Evolutionary conservation across 1,140 invertebrate genomes (phyloP), one percentile per base, ranked within the genome.

Genomic region (Drosophila murphyi): DNA sequence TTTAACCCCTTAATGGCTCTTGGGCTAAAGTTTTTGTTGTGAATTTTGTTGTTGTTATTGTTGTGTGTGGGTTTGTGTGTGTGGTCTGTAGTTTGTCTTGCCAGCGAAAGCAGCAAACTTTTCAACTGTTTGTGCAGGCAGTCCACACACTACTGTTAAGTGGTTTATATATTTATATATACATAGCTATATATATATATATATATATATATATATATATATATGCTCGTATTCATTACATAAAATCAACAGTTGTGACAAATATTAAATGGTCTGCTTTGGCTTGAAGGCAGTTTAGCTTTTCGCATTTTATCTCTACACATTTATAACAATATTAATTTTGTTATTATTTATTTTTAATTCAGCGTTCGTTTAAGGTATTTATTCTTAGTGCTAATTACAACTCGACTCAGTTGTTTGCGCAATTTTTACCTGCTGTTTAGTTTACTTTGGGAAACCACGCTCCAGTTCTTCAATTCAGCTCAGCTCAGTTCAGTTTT

Each of bases 1-100:
- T 87, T 88, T 87, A 83, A 87, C 83, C 83, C 83, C 72, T 87
- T 87, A 87, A 87, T 88, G 80, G 76, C 59, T 73, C 76, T 83
- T 69, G 76, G 51, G 54, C 60, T 59, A 63, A 82, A 82, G 76
- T 72, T 72, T 67, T 37, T 50, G 29, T 31, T 7, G 20, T 45
- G 3, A 10, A 3, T 6, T 55, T 20, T 35, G 3, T 7, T 39
- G 20, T 20, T 61, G 12, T 35, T 4, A 35, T n/a, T 67, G n/a
- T 69, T 39, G 34, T 37, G 20, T 20, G 20, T 20, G 20, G 20
- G 20, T 20, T 20, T 54, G 34, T 61, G 8, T 50, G 28, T 74
- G 72, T 63, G 59, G 72, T 57, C 31, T 47, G 60, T 64, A 59
- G 59, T 71, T 64, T 71, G 72, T 50, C 50, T 71, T 74, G 35